Evolutionary conservation across 2,113 vertebrate genomes (phyloP).

Genomic region (Ibidorhyncha struthersii): DNA sequence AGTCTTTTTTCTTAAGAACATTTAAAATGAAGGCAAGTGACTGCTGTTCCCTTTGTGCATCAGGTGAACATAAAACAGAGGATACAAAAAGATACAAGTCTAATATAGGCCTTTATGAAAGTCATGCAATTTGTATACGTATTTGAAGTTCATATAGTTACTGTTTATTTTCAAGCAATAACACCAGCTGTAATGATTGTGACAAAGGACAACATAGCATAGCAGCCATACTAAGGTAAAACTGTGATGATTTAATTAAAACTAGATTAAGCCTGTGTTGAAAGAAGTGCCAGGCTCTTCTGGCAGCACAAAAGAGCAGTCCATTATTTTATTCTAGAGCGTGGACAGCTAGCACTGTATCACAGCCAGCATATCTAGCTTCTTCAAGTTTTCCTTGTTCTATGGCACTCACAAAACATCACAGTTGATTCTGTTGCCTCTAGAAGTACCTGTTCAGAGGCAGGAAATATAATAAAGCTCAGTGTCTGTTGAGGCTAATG

Average conservation of each 20-base stretch:
- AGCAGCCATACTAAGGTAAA: background rate
- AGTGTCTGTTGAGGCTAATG: background rate
- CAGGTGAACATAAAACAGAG: background rate
- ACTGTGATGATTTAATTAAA: background rate
- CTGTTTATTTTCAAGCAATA: background rate
- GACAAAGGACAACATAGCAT: background rate
- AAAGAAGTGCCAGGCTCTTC: background rate
- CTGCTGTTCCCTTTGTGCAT: background rate
- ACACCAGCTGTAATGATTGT: background rate
- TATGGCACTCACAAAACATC: background rate
- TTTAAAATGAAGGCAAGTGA: background rate
- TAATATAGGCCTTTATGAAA: background rate
- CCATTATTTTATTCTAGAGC: background rate
- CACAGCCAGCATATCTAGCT: background rate
- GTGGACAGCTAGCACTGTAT: background rate
- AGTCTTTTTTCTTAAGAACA: background rate
- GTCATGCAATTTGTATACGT: background rate
- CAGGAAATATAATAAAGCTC: background rate
- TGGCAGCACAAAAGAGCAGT: background rate
- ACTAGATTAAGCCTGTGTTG: background rate
- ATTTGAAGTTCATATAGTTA: background rate
- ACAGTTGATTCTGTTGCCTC: background rate
- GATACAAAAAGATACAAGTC: background rate
- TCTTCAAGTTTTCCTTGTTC: background rate
- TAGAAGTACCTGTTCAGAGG: background rate